Evolutionary conservation across 2,797 vertebrate genomes (phyloP).

Genomic region (Sebastiscus albofasciatus): DNA sequence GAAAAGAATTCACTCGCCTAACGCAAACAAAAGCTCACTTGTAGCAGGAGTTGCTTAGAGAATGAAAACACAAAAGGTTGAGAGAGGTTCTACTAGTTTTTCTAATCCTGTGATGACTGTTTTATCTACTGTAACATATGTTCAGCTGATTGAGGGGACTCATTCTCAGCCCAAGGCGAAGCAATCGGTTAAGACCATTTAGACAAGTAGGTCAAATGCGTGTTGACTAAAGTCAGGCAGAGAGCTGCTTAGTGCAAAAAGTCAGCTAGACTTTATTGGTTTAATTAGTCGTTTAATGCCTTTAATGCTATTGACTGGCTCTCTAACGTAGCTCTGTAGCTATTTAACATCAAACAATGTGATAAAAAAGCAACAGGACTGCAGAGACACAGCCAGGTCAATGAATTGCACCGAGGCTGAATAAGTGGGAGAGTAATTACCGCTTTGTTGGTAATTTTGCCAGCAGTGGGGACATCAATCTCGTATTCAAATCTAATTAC

Average conservation of each 20-base stretch:
- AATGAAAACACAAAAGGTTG: background rate
- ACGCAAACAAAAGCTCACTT: background rate
- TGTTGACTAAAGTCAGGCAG: conserved; percentile 30
- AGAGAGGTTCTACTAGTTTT: background rate
- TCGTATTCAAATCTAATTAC: conserved; percentile 52
- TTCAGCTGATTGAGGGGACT: conserved; percentile 26
- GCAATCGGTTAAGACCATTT: conserved; percentile 26
- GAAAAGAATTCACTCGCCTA: background rate
- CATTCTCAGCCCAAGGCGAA: conserved; percentile 13
- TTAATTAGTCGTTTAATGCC: conserved; percentile 60
- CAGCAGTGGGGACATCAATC: conserved; percentile 37
- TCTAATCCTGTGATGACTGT: background rate
- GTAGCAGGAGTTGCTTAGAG: background rate
- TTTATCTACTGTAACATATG: conserved; percentile 9
- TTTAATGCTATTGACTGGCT: conserved; percentile 62
- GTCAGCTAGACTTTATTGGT: conserved; percentile 52
- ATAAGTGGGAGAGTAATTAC: conserved; percentile 42
- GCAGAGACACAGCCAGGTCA: conserved; percentile 28
- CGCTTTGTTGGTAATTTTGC: conserved; percentile 36
- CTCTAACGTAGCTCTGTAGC: conserved; percentile 31
- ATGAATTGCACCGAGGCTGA: conserved; percentile 28
- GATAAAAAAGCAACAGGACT: conserved; percentile 34
- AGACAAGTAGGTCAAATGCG: conserved; percentile 49
- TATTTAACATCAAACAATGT: conserved; percentile 61
- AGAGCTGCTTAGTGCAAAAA: conserved; percentile 35